Conservation (phyloP, 2,888 invertebrate genomes). For the Clusia tigrina region DNA sequence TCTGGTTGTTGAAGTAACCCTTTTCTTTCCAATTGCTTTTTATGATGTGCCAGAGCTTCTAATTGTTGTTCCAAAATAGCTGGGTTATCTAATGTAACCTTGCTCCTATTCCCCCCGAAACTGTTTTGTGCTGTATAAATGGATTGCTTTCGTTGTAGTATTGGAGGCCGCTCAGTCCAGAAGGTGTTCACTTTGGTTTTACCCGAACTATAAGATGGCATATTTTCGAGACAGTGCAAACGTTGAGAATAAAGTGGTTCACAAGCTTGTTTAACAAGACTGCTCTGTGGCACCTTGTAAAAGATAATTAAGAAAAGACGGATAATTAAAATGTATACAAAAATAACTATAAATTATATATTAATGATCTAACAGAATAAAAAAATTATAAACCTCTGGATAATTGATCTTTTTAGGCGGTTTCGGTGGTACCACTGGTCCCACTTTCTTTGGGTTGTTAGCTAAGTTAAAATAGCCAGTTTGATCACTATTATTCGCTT, state of each 20-base stretch:
- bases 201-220: background rate
- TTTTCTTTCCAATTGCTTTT: conserved; percentile 62
- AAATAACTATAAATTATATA: conserved; percentile 12
- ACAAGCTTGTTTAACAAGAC: conserved; percentile 72
- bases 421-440: conserved; percentile 82
- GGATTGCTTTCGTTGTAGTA: conserved; percentile 46
- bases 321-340: conserved; percentile 12
- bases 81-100: conserved; percentile 61
- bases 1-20: conserved; percentile 45
- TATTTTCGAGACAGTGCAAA: conserved; percentile 66
- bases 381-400: conserved; percentile 64
- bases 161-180: conserved; percentile 16
- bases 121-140: conserved; percentile 33
- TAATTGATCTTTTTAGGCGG: conserved; percentile 56
- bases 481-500: too few species aligned
- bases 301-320: conserved; percentile 16
- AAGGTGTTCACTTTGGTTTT: background rate
- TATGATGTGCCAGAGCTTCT: conserved; percentile 62
- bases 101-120: conserved; percentile 42
- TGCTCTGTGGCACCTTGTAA: conserved; percentile 76
- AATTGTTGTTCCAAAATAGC: conserved; percentile 61
- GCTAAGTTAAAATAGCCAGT: too few species aligned
- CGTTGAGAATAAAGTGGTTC: conserved; percentile 81
- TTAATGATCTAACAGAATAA: conserved; percentile 46
- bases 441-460: conserved; percentile 68